Base-by-base conservation (phyloP, 2,888 invertebrate genomes). In the Thymelicus sylvestris region DNA sequence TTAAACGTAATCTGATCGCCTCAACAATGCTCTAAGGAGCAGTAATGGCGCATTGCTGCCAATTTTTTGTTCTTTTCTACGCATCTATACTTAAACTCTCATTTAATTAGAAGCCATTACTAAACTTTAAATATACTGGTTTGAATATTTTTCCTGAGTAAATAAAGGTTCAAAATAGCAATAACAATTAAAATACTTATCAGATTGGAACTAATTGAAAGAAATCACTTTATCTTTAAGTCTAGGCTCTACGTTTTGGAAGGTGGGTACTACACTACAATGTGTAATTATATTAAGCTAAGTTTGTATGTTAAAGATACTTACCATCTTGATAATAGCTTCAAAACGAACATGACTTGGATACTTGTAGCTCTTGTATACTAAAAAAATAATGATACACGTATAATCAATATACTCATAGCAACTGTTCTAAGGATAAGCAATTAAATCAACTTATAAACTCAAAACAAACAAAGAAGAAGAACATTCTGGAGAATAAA, bases 1-100 rank as follows among this genome's bases (percentile, higher is more conserved):
- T 86, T 84, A 86, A 86, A 83, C 85, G 83, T 87, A 86, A 88
- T 88, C 86, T 85, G 87, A 88, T 88, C 83, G 84, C 79, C 78
- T 81, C 81, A 82, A 88, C 87, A 87, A 86, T 86, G 82, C 89
- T 80, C 83, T 74, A 72, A 87, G 83, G 86, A 85, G 73, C 74
- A 74, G 76, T 75, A 75, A 79, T 78, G 75, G 76, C 74, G 76
- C 77, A 72, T 69, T 73, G 75, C 72, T 77, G 75, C 72, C 73
- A 78, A 74, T 78, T 79, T 31, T 80, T 79, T 79, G 73, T 77
- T 72, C 74, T 71, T 71, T 74, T 75, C 70, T 74, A 76, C 77
- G 71, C 70, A 69, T 74, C 74, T 73, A 60, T 31, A 47, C 57
- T 65, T 48, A 65, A 75, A 74, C 69, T 72, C 73, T 67, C 73